These are phyloP conservation scores for Coboldia fuscipes DNA, from an alignment of 1,140 invertebrate species.

Conservation along the genomic window DNA sequence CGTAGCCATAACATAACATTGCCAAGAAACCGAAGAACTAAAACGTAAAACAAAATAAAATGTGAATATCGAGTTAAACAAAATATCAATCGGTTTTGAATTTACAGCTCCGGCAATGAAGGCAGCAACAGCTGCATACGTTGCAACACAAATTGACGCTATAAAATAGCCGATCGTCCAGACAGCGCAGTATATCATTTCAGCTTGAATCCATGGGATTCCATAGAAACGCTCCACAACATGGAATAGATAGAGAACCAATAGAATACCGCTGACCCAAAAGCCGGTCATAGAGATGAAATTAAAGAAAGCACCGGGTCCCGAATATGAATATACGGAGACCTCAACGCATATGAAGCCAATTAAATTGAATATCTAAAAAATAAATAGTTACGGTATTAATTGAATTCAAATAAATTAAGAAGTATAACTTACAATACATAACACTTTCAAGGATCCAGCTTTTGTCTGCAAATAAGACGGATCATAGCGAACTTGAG, in stretches of 20 bases:
- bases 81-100: no score
- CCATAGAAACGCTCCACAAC: conserved; percentile 64
- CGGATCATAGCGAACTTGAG: conserved; percentile 47
- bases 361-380: conserved; percentile 50
- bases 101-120: no score
- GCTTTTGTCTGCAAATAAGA: conserved; percentile 44
- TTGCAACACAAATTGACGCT: conserved; percentile 29
- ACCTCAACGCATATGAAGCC: conserved; percentile 65
- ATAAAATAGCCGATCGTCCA: conserved; percentile 42
- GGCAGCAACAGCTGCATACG: conserved; percentile 41
- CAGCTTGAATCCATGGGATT: conserved; percentile 72
- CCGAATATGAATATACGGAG: conserved; percentile 26
- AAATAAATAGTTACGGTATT: conserved; percentile 9
- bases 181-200: conserved; percentile 47
- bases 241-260: conserved; percentile 66
- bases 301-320: conserved; percentile 45
- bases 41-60: conserved; percentile 18
- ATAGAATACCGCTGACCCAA: conserved; percentile 58
- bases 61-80: no score
- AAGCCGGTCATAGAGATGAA: conserved; percentile 70
- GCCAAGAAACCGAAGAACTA: conserved; percentile 64
- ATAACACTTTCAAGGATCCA: conserved; percentile 52
- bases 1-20: conserved; percentile 54
- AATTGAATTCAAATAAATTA: background rate
- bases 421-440: conserved; percentile 45